Conservation (phyloP, 2,797 vertebrate genomes). For the Oreochromis grahami region DNA sequence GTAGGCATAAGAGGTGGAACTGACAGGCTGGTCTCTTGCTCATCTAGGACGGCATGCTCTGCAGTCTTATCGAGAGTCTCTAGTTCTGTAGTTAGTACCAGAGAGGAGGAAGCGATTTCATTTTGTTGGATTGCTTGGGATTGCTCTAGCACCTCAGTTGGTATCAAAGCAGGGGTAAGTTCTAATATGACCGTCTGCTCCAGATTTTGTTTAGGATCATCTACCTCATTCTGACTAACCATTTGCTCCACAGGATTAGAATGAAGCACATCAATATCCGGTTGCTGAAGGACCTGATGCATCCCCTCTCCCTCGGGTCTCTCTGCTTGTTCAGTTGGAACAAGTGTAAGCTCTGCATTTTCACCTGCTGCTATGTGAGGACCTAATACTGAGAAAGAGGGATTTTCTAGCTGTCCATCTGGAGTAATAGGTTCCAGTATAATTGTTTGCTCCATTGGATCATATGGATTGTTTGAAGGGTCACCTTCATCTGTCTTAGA, state of each 20-base stretch:
- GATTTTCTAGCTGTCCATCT: slow-evolving; percentile 58
- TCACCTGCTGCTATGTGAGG: slow-evolving; percentile 25
- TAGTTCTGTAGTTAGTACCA: slow-evolving; percentile 30
- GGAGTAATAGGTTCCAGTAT: slow-evolving; percentile 70
- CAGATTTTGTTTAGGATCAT: slow-evolving; percentile 34
- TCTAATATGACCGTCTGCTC: slow-evolving; percentile 67
- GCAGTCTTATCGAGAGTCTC: slow-evolving; percentile 17
- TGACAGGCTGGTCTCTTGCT: slow-evolving; percentile 9
- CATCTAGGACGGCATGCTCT: slow-evolving; percentile 5
- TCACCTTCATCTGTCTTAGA: slow-evolving; percentile 8
- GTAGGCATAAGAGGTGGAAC: slow-evolving; percentile 20
- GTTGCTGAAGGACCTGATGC: slow-evolving; percentile 35
- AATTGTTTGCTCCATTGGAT: slow-evolving; percentile 64
- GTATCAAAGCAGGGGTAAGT: slow-evolving; percentile 59
- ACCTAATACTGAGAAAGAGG: slow-evolving; percentile 43
- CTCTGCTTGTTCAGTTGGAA: slow-evolving; percentile 18
- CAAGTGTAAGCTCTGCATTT: slow-evolving; percentile 36
- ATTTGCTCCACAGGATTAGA: slow-evolving; percentile 18
- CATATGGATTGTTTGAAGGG: slow-evolving; percentile 16
- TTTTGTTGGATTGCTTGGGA: slow-evolving; percentile 33
- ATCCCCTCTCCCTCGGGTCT: slow-evolving; percentile 11
- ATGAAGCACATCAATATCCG: background rate
- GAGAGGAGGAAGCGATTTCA: slow-evolving; percentile 29
- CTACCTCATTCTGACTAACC: slow-evolving; percentile 38
- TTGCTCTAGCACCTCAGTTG: slow-evolving; percentile 60